phyloP scores from a whole-genome alignment of 2,113 vertebrate species.

The Pelecanus crispus region DNA sequence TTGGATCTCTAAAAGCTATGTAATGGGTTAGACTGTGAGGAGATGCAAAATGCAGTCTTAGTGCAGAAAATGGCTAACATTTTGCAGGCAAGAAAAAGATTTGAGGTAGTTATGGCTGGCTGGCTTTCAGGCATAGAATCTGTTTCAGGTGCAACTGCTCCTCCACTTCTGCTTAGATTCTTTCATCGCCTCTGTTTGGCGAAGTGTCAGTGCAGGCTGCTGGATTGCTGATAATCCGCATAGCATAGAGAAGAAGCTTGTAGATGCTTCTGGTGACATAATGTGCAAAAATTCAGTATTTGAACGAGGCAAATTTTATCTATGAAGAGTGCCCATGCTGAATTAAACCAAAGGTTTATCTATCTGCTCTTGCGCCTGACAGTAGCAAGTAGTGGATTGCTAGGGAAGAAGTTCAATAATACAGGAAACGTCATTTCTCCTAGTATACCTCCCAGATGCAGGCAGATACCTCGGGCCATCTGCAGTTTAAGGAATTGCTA shows the following conservation, averaged over 20 bases:
- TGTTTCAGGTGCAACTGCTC: not conserved
- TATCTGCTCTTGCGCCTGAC: not conserved
- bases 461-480: fast-evolving
- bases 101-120: not conserved
- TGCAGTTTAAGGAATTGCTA: not conserved
- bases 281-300: not conserved
- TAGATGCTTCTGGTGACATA: not conserved
- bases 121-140: not conserved
- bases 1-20: not conserved
- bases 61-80: not conserved
- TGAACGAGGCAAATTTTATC: not conserved
- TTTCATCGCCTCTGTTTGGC: not conserved
- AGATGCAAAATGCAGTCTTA: not conserved
- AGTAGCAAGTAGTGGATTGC: not conserved
- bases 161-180: not conserved
- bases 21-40: not conserved
- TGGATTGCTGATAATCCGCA: not conserved
- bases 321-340: not conserved
- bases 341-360: not conserved
- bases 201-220: not conserved
- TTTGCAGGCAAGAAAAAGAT: not conserved
- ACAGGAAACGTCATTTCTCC: not conserved
- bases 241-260: not conserved
- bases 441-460: not conserved
- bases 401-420: not conserved